These are phyloP conservation scores for Macrotrachela quadricornifera DNA, from an alignment of 1,140 invertebrate genomes.

Conservation along the genomic window DNA sequence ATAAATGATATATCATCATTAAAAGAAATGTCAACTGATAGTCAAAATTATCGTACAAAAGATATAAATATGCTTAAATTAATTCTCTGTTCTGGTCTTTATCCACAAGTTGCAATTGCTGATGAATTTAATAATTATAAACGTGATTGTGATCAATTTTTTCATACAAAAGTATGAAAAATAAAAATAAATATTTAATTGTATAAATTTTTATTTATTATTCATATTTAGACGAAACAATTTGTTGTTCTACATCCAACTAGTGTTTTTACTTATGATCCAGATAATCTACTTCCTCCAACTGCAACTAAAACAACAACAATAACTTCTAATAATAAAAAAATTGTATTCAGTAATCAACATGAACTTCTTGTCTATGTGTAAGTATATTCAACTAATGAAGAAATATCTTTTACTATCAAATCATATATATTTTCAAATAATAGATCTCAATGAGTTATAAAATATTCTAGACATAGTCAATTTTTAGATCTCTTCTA, in stretches of 20 bases:
- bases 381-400: slow-evolving; percentile 37
- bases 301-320: slow-evolving; percentile 30
- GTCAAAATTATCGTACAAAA: slow-evolving; percentile 48
- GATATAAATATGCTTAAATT: slow-evolving; percentile 71
- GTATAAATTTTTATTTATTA: neutral
- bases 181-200: neutral
- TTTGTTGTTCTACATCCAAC: slow-evolving; percentile 74
- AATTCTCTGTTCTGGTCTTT: slow-evolving; percentile 67
- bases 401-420: too few relatives aligned
- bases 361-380: slow-evolving; percentile 72
- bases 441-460: too few relatives aligned
- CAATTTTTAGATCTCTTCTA: neutral
- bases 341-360: slow-evolving; percentile 42
- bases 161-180: slow-evolving; percentile 51
- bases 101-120: slow-evolving; percentile 69
- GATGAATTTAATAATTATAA: slow-evolving; percentile 84
- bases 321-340: slow-evolving; percentile 14
- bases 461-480: too few relatives aligned
- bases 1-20: slow-evolving; percentile 25
- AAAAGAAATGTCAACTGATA: neutral
- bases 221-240: slow-evolving; percentile 41
- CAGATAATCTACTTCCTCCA: slow-evolving; percentile 51
- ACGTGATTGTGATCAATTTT: slow-evolving; percentile 63
- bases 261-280: slow-evolving; percentile 58
- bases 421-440: too few relatives aligned